Conservation (phyloP, 2,888 invertebrate genomes). For the Adelognathus sp. region DNA sequence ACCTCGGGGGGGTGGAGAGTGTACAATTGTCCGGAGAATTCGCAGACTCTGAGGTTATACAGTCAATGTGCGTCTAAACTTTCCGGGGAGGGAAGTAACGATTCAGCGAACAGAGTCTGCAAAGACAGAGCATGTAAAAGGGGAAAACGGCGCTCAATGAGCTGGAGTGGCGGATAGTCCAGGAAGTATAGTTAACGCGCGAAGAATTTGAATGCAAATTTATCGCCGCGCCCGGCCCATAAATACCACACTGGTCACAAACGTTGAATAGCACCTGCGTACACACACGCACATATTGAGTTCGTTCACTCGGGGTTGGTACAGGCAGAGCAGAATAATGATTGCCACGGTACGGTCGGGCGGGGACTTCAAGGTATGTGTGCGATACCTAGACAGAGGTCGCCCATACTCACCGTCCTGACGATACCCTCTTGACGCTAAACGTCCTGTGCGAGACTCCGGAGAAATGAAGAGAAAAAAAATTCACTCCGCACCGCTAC, state of each 20-base stretch:
- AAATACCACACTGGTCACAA: constrained; percentile 67
- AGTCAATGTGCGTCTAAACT: constrained; percentile 12
- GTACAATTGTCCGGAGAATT: constrained; percentile 9
- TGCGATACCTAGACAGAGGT: constrained; percentile 42
- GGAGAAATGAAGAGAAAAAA: too few relatives aligned
- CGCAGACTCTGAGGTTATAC: not conserved
- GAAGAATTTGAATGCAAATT: constrained; percentile 67
- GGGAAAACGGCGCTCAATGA: constrained; percentile 23
- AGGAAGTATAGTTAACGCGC: constrained; percentile 60
- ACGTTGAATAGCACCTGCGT: constrained; percentile 64
- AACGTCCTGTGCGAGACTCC: constrained; percentile 30
- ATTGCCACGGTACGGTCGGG: constrained; percentile 50
- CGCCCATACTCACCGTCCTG: constrained; percentile 37
- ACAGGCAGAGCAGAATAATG: constrained; percentile 53
- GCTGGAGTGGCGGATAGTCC: constrained; percentile 51
- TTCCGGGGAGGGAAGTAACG: constrained; percentile 24
- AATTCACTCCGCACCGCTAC: constrained; percentile 5
- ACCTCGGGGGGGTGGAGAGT: not conserved
- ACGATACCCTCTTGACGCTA: constrained; percentile 42
- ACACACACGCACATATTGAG: constrained; percentile 20
- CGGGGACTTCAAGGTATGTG: constrained; percentile 28
- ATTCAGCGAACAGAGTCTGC: not conserved
- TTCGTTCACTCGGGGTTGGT: constrained; percentile 25
- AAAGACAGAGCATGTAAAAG: not conserved
- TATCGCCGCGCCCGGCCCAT: constrained; percentile 66